Evolutionary conservation across 1,140 invertebrate species (phyloP), one percentile per base, ranked within the genome.

Genomic region (Danaus plexippus): DNA sequence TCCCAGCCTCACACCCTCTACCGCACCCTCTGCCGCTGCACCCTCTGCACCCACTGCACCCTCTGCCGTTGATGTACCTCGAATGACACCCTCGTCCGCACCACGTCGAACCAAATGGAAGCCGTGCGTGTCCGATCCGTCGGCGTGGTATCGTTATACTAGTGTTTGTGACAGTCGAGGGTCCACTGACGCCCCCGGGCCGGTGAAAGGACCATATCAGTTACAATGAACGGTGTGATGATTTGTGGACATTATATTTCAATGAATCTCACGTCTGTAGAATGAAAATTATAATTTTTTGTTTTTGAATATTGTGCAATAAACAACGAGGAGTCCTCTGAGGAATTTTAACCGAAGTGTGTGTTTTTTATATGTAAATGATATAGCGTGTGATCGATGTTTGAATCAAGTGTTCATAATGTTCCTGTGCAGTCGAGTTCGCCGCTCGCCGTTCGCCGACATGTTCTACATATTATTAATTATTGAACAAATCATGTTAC

Each of bases 401-500:
- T 63, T 43, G 11, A 59, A 51, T 47, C 52, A 59, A 61, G 64
- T 68, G 66, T 68, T 64, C 32, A 51, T 41, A 32, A 12, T 43
- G 56, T 56, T 64, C 63, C 62, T 63, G 64, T 56, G n/a, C 54
- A 42, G 45, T 64, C 13, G 10, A 52, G 32, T 18, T 44, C 48
- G 57, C 49, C 52, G 64, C 60, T 60, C 49, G 54, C 48, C 42
- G 47, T 53, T 55, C 58, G 13, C 50, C 43, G 41, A 63, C 67
- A 53, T 48, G 64, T 73, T 73, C 66, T 71, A 74, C 67, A 53
- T 48, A 64, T 73, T 73, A 66, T 71, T 74, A 73, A 70, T 79
- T 84, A 84, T 78, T 80, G 80, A 85, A 82, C 74, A 81, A 82
- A 83, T 71, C 67, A 81, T 85, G 81, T 85, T 85, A 85, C 81